phyloP scores from a whole-genome alignment of 2,113 vertebrate genomes.

The Gymnocephalus cernua region DNA sequence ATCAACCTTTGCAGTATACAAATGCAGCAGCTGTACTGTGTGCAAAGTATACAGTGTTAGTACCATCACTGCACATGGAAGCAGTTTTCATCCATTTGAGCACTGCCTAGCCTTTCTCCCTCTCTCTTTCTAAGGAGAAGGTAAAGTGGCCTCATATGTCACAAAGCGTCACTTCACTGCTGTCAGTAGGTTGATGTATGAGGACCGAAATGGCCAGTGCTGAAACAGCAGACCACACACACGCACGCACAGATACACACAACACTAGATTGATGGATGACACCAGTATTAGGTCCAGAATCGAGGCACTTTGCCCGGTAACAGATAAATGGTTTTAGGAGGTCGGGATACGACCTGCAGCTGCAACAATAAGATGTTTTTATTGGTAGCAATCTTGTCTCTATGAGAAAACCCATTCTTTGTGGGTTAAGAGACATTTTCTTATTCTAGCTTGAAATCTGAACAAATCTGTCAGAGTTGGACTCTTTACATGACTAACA shows the following conservation, averaged over 20 bases:
- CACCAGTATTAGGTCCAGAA: conserved; percentile 55
- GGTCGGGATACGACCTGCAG: conserved; percentile 21
- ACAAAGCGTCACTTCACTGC: conserved; percentile 61
- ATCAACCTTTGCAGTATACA: neutral
- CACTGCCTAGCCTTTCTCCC: neutral
- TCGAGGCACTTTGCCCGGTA: conserved; percentile 37
- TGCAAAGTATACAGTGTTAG: neutral
- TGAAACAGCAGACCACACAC: conserved; percentile 78
- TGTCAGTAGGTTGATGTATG: conserved; percentile 75
- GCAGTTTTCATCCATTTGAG: conserved; percentile 25
- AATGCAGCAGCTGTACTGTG: conserved; percentile 1
- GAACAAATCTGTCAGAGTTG: conserved; percentile 8
- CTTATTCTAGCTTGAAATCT: conserved; percentile 2
- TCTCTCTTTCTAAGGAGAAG: conserved; percentile 36
- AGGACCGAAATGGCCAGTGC: conserved; percentile 63
- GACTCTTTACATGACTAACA: conserved; percentile 25
- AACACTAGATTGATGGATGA: conserved; percentile 70
- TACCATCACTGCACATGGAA: neutral
- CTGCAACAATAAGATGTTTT: conserved; percentile 49
- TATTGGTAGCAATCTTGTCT: conserved; percentile 20
- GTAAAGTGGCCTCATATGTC: conserved; percentile 75
- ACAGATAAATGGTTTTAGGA: conserved; percentile 42
- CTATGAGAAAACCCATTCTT: conserved; percentile 14
- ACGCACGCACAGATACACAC: conserved; percentile 31
- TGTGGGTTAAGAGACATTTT: conserved; percentile 3